Conservation (phyloP, 1,140 invertebrate genomes). For the Atta texana region DNA sequence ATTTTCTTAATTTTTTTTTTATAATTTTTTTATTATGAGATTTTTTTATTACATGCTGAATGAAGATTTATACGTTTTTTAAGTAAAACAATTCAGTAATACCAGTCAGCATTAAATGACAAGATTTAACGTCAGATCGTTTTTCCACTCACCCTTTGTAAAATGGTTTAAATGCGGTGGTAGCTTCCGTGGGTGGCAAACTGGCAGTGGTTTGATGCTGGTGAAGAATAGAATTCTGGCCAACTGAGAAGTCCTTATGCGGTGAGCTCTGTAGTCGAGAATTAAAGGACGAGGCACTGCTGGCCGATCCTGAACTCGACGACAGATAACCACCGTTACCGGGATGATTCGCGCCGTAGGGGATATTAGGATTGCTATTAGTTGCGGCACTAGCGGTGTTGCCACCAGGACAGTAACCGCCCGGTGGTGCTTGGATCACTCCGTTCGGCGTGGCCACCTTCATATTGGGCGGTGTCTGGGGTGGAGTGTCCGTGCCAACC, state of each 20-base stretch:
- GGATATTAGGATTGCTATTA: constrained; percentile 80
- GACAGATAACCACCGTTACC: constrained; percentile 86
- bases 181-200: constrained; percentile 85
- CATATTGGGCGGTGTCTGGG: constrained; percentile 96
- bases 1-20: not conserved
- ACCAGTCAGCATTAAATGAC: not conserved
- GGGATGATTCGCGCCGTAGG: constrained; percentile 86
- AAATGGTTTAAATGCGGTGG: constrained; percentile 94
- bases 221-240: constrained; percentile 84
- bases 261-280: constrained; percentile 87
- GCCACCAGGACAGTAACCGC: constrained; percentile 87
- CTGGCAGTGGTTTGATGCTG: constrained; percentile 85
- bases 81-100: not conserved
- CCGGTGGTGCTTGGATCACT: constrained; percentile 87
- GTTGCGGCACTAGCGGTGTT: constrained; percentile 76
- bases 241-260: constrained; percentile 87
- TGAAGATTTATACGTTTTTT: not conserved
- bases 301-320: constrained; percentile 85
- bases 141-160: constrained; percentile 92
- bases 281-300: constrained; percentile 85
- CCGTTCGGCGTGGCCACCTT: constrained; percentile 92
- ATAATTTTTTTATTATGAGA: not conserved
- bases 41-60: not conserved
- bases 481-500: constrained; percentile 96
- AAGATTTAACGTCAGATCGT: not conserved